A percentile compares a stretch with the other conserved stretches of the same genome.
Conservation (phyloP, 37 sponge, comb jelly and placozoan species). For the Chondrosia reniformis region DNA sequence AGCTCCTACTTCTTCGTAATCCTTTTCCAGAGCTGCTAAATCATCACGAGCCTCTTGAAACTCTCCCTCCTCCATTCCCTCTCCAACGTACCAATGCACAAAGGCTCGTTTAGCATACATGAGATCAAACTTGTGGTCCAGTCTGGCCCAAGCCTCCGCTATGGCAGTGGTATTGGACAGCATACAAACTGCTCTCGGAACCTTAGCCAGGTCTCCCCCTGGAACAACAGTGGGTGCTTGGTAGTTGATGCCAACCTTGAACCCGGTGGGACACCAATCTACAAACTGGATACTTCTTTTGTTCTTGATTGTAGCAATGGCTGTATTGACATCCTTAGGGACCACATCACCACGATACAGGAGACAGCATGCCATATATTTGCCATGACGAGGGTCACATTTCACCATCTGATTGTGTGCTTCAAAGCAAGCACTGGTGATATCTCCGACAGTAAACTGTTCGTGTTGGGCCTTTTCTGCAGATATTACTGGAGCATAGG, state of each 20-base stretch:
- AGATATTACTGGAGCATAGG: constrained; percentile 56
- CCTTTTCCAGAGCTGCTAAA: constrained; percentile 71
- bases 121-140: constrained; percentile 98
- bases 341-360: constrained; percentile 77
- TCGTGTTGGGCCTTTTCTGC: constrained; percentile 74
- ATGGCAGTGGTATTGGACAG: constrained; percentile 80
- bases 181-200: constrained; percentile 73
- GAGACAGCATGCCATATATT: constrained; percentile 83
- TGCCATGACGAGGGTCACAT: constrained; percentile 78
- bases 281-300: constrained; percentile 80
- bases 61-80: constrained; percentile 99
- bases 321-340: constrained; percentile 75
- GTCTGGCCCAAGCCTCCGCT: constrained; percentile 97
- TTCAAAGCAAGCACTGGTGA: constrained; percentile 78
- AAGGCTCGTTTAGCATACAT: constrained; percentile 99
- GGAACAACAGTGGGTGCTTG: constrained; percentile 76
- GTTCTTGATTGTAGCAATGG: constrained; percentile 71
- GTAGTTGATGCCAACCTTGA: constrained; percentile 89
- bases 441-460: constrained; percentile 60
- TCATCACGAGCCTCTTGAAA: constrained; percentile 97
- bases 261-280: constrained; percentile 86
- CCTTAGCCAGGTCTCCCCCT: constrained; percentile 72
- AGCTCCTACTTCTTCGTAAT: constrained; percentile 71
- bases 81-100: constrained; percentile 99
- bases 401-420: constrained; percentile 79